Evolutionary conservation across 2,888 invertebrate species (phyloP), one percentile per base, ranked within the genome.

Genomic region (Drosophila flavopinicola): DNA sequence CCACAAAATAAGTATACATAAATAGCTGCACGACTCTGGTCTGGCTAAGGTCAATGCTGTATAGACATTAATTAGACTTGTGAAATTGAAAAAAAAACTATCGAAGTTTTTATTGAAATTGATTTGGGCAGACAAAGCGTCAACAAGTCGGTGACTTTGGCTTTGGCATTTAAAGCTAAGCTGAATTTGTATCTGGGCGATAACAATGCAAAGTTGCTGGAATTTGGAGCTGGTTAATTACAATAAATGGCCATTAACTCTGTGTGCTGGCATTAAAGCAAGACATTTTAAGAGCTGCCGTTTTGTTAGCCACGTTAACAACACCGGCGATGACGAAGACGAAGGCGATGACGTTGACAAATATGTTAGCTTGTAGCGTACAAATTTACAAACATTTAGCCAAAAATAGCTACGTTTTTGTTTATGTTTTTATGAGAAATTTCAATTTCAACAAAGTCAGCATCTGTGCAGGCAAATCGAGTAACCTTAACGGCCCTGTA

Each of bases 321-420:
- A 27, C 15, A 37, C 32, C 33, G 29, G 29, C 53, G 39, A 32
- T 45, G 60, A 45, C 47, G 37, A 39, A 20, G 47, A 32, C 47
- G 37, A 35, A 15, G 41, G 27, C 52, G 63, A 69, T 58, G 68
- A 63, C 67, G 78, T 48, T 56, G 66, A 60, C 52, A 75, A 53
- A 49, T 64, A 27, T 38, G 42, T 35, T 17, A 35, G 35, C 10
- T 38, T 69, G 51, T 51, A 52, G 59, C 27, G 20, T n/a, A n/a
- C n/a, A 37, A 64, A 56, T 51, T 54, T 58, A 66, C 66, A 69
- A 73, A 61, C 57, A 57, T 70, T 67, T 75, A 64, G 52, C 61
- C 54, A 57, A 65, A 67, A 51, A 49, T 35, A 37, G 48, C 27
- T 47, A 23, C n/a, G 15, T 10, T 11, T 11, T 41, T 53, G 35